Evolutionary conservation across 2,888 invertebrate genomes (phyloP).

Genomic region (Pimpla rufipes): DNA sequence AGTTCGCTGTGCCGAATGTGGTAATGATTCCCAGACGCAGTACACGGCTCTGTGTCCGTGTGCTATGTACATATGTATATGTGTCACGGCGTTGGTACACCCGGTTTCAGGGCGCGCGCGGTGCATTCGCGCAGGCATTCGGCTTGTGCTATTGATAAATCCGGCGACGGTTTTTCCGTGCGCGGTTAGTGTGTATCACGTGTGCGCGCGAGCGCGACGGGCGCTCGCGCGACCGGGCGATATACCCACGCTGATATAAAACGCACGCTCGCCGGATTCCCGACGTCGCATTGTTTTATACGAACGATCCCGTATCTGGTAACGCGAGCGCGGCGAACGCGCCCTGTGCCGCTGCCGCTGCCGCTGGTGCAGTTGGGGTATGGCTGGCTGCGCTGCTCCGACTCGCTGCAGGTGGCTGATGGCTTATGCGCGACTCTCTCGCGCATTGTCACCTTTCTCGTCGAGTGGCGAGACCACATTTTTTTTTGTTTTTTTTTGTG

Average conservation of each 20-base stretch:
- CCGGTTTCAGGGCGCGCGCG: not conserved
- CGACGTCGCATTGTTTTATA: constrained; percentile 51
- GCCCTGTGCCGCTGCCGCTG: not conserved
- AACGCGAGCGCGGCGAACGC: constrained; percentile 25
- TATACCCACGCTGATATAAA: constrained; percentile 45
- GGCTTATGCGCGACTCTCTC: constrained; percentile 30
- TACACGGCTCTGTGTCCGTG: too few relatives aligned
- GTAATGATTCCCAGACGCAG: too few relatives aligned
- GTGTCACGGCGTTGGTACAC: not conserved
- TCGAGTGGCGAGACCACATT: constrained; percentile 7
- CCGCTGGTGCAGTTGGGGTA: constrained; percentile 12
- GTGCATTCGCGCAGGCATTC: constrained; percentile 32
- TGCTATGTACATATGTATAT: not conserved
- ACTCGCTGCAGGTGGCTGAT: constrained; percentile 38
- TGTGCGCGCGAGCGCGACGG: not conserved
- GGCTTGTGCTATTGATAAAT: constrained; percentile 42
- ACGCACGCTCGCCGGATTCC: constrained; percentile 38
- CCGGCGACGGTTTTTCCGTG: constrained; percentile 29
- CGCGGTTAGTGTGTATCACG: not conserved
- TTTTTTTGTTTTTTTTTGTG: constrained; percentile 21
- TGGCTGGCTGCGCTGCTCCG: constrained; percentile 11
- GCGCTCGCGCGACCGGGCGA: not conserved
- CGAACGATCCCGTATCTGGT: constrained; percentile 49
- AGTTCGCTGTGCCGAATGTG: too few relatives aligned
- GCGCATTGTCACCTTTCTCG: constrained; percentile 40